phyloP scores from a whole-genome alignment of 1,140 invertebrate genomes.

The Drosophila eugracilis region DNA sequence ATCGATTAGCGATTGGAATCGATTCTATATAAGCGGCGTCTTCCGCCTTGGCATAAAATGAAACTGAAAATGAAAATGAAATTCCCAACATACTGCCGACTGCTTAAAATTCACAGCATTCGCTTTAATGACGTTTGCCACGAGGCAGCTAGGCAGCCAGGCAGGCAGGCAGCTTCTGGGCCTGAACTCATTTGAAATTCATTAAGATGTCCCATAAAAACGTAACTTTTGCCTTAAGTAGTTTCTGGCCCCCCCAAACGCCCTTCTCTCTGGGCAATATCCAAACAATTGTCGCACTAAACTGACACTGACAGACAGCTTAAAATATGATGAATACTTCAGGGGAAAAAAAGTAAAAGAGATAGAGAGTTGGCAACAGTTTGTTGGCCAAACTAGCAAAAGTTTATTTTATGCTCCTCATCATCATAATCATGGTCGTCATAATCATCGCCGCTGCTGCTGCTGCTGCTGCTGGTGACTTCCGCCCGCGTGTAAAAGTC shows the following conservation, averaged over 20 bases:
- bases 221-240: constrained; percentile 59
- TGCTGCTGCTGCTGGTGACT: constrained; percentile 30
- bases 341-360: not conserved
- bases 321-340: constrained; percentile 61
- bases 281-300: constrained; percentile 72
- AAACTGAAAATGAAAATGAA: constrained; percentile 8
- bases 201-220: constrained; percentile 66
- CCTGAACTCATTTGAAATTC: constrained; percentile 71
- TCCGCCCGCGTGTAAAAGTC: constrained; percentile 67
- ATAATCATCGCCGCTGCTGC: constrained; percentile 21
- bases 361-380: constrained; percentile 48
- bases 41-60: constrained; percentile 38
- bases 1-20: constrained; percentile 10
- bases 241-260: constrained; percentile 5
- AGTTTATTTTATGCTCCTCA: constrained; percentile 56
- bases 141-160: constrained; percentile 45
- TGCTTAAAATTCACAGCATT: constrained; percentile 65
- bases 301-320: constrained; percentile 60
- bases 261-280: constrained; percentile 41
- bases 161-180: constrained; percentile 42
- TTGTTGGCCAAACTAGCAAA: constrained; percentile 65
- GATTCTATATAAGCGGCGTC: constrained; percentile 24
- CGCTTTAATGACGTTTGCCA: constrained; percentile 57
- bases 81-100: constrained; percentile 43
- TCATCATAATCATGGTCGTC: constrained; percentile 37